Evolutionary conservation across 2,113 vertebrate species (phyloP).

Genomic region (Phodopus roborovskii): DNA sequence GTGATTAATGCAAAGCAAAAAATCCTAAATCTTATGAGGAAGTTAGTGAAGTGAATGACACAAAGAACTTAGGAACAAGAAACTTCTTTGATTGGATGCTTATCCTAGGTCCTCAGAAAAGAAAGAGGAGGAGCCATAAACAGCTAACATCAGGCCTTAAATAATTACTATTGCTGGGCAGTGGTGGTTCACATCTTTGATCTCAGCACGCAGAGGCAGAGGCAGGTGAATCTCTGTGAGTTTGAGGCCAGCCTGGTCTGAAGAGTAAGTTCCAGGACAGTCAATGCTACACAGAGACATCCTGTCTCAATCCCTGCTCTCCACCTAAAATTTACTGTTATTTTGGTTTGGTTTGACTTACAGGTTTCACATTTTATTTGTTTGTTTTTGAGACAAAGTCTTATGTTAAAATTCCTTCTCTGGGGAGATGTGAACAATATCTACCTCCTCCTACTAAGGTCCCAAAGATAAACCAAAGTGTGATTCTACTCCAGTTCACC

Average conservation of each 20-base stretch:
- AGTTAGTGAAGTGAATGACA: slow-evolving; percentile 29
- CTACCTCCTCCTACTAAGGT: neutral
- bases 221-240: too few relatives aligned
- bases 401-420: neutral
- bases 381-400: neutral
- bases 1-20: slow-evolving; percentile 59
- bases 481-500: neutral
- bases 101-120: slow-evolving; percentile 23
- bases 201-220: too few relatives aligned
- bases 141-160: neutral
- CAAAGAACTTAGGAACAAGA: neutral
- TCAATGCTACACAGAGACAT: too few relatives aligned
- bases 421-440: neutral
- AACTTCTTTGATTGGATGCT: neutral
- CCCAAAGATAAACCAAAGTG: neutral
- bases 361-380: neutral
- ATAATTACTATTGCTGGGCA: neutral
- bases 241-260: too few relatives aligned
- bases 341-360: neutral
- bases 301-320: too few relatives aligned
- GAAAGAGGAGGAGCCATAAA: neutral
- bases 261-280: too few relatives aligned
- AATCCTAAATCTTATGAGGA: slow-evolving; percentile 64
- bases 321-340: too few relatives aligned
- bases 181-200: too few relatives aligned